These are phyloP conservation scores for Danaus melanippus DNA, from an alignment of 1,140 invertebrate species.

Conservation along the genomic window DNA sequence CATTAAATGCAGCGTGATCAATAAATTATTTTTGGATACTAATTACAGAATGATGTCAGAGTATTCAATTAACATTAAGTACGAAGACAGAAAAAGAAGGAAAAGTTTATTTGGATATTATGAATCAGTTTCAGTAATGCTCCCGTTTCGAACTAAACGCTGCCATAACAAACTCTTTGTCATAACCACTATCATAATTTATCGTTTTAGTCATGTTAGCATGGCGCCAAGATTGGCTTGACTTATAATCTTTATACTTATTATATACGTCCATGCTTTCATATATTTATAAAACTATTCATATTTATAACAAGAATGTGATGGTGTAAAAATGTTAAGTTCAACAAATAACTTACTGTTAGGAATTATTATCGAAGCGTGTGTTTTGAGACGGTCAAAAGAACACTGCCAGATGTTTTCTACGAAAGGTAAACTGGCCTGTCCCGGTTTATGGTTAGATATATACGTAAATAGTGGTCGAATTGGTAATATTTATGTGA, in stretches of 20 bases:
- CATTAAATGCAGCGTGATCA: slow-evolving; percentile 10
- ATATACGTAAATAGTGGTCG: slow-evolving; percentile 19
- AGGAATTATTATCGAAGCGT: too few relatives aligned
- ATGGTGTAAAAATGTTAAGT: too few relatives aligned
- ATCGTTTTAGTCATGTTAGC: too few relatives aligned
- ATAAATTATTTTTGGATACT: slow-evolving; percentile 18
- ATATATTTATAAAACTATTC: too few relatives aligned
- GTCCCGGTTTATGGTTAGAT: slow-evolving; percentile 11
- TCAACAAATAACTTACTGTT: too few relatives aligned
- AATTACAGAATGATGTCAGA: slow-evolving; percentile 30
- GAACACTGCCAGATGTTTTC: slow-evolving; percentile 10
- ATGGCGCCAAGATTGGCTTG: too few relatives aligned
- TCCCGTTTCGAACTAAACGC: slow-evolving; percentile 21
- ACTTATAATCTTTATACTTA: too few relatives aligned
- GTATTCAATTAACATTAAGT: slow-evolving; percentile 36
- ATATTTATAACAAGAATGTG: too few relatives aligned
- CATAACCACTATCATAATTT: slow-evolving; percentile 16
- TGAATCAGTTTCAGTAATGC: slow-evolving; percentile 42
- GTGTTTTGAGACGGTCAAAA: too few relatives aligned
- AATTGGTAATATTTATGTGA: slow-evolving; percentile 18
- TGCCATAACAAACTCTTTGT: slow-evolving; percentile 30
- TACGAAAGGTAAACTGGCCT: slow-evolving; percentile 4
- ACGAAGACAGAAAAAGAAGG: slow-evolving; percentile 38
- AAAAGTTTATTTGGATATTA: slow-evolving; percentile 51
- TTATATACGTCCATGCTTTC: too few relatives aligned